Evolutionary conservation across 1,140 invertebrate genomes (phyloP), one percentile per base, ranked within the genome.

Genomic region (Bombus balteatus): DNA sequence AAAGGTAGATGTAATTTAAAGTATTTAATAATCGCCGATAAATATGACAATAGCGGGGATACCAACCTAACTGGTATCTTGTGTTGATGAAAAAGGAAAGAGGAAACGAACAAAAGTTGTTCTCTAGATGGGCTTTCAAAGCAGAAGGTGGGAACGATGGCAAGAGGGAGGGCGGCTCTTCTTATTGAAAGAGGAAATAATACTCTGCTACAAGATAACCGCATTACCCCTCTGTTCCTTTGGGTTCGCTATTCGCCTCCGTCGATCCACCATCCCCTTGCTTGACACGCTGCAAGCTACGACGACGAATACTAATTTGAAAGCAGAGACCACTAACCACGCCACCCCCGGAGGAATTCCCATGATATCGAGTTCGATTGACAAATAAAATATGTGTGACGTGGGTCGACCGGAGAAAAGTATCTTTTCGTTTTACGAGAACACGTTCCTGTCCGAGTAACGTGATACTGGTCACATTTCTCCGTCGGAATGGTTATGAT

Each of bases 181-280:
- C 77, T 89, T 92, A 92, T 92, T 88, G 88, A 92, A 92, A 82
- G 87, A 89, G 89, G 89, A 92, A 92, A 93, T 91, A 93, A 93
- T 92, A 86, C 90, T 74, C 68, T 62, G 88, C 78, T 90, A 91
- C 87, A 88, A 92, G 92, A 89, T 92, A 93, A 94, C 88, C 87
- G 91, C 89, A 92, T 94, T 92, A 93, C 85, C 81, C 86, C 47
- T 22, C 59, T 81, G 57, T 81, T 77, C 80, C 73, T 71, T 85
- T 66, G 74, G 70, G 59, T 74, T 66, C 74, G 57, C 28, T 18
- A 79, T 79, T 80, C 66, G 79, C 68, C 70, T 88, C 65, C 32
- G n/a, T 22, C 43, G 70, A 66, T 37, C 74, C 39, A 37, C 32
- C 57, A 62, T 43, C 75, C 68, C 62, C 66, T 37, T 8, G 3